Conservation (phyloP, 2,113 vertebrate genomes). For the Aphelocoma coerulescens region DNA sequence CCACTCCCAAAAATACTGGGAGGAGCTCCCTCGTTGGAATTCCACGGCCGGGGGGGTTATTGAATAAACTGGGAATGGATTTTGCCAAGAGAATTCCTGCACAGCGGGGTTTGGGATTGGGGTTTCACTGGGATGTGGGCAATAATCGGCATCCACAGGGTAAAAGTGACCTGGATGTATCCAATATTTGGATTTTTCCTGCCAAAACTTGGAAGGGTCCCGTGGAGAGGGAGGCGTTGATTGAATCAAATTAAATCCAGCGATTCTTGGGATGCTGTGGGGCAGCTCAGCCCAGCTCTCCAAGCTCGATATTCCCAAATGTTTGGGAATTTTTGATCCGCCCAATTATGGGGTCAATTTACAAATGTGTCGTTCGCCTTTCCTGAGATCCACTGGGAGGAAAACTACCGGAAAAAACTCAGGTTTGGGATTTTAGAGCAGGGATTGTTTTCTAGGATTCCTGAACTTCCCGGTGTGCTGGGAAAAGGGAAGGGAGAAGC, state of each 20-base stretch:
- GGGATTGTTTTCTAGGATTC: background rate
- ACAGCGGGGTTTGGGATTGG: background rate
- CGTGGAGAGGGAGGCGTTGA: background rate
- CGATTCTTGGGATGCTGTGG: no score
- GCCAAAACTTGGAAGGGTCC: background rate
- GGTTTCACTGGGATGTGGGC: background rate
- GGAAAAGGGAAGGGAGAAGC: no score
- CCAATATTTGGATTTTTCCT: background rate
- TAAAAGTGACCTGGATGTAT: background rate
- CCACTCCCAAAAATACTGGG: fast-evolving
- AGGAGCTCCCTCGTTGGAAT: fast-evolving
- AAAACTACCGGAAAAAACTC: background rate
- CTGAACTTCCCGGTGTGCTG: background rate
- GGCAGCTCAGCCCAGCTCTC: background rate
- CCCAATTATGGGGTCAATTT: background rate
- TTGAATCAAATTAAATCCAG: background rate
- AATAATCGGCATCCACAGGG: fast-evolving
- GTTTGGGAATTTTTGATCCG: background rate
- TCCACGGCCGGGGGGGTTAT: fast-evolving
- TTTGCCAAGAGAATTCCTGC: background rate
- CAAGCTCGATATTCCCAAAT: background rate
- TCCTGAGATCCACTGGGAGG: fast-evolving
- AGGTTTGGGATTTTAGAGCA: background rate
- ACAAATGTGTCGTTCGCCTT: background rate
- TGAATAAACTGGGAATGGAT: background rate